Conservation (phyloP, 2,888 invertebrate species). For the Ommatoiulus sabulosus region DNA sequence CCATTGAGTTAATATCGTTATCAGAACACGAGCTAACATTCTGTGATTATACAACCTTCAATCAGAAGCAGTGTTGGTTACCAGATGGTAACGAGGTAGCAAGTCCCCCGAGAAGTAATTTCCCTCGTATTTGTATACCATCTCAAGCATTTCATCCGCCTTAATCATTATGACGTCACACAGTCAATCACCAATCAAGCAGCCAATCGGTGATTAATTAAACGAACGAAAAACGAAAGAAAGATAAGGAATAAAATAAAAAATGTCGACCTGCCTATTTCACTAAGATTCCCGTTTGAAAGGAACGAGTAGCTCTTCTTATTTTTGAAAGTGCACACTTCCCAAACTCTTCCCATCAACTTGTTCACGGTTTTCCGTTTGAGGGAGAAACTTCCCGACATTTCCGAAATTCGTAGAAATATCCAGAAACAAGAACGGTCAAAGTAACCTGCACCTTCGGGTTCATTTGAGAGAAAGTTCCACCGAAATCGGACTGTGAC, state of each 20-base stretch:
- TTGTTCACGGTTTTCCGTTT: neutral
- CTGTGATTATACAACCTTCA: neutral
- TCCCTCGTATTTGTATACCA: too few relatives aligned
- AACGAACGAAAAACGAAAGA: too few relatives aligned
- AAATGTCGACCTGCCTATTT: constrained; percentile 9
- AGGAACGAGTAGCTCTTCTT: neutral
- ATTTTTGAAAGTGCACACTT: neutral
- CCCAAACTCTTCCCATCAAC: neutral
- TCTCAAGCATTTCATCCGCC: too few relatives aligned
- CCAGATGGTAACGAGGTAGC: too few relatives aligned
- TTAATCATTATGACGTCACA: too few relatives aligned
- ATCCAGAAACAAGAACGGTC: too few relatives aligned
- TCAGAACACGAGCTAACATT: neutral
- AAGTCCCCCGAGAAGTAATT: too few relatives aligned
- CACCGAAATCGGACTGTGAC: too few relatives aligned
- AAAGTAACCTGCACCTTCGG: too few relatives aligned
- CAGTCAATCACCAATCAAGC: too few relatives aligned
- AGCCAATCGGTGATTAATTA: too few relatives aligned
- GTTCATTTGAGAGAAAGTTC: neutral
- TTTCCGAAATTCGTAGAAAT: neutral
- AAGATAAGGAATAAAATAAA: too few relatives aligned
- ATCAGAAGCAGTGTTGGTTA: neutral
- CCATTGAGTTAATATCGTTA: neutral
- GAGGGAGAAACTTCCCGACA: neutral
- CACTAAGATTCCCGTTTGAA: neutral